phyloP scores from a whole-genome alignment of 2,888 invertebrate species.

The Auanema sp. region DNA sequence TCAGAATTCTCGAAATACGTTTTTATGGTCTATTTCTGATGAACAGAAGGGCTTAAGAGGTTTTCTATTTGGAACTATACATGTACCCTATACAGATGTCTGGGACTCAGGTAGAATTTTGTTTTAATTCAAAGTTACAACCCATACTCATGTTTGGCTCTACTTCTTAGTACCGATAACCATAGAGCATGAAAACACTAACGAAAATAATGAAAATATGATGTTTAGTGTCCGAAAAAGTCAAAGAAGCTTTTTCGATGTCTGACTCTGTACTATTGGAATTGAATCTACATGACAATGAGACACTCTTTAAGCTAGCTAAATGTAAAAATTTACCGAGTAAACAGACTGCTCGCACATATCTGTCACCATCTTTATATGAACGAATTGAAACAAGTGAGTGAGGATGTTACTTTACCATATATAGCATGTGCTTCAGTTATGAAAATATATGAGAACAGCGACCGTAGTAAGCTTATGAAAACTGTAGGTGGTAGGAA shows the following conservation, averaged over 20 bases:
- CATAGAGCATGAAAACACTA: background rate
- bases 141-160: no score
- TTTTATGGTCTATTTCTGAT: conserved; percentile 31
- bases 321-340: conserved; percentile 50
- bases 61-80: conserved; percentile 71
- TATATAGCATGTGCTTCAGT: no score
- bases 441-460: no score
- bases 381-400: conserved; percentile 65
- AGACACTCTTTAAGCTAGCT: conserved; percentile 61
- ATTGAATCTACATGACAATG: conserved; percentile 69
- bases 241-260: conserved; percentile 68
- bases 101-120: conserved; percentile 65
- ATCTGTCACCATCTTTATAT: conserved; percentile 67
- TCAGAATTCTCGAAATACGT: conserved; percentile 22
- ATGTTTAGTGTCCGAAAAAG: conserved; percentile 67
- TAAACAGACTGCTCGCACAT: conserved; percentile 30
- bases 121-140: no score
- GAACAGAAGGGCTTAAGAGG: conserved; percentile 21
- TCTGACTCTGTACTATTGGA: conserved; percentile 69
- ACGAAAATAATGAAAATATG: background rate
- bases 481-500: no score
- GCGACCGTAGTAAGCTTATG: no score
- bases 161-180: background rate
- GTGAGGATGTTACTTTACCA: background rate
- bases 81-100: conserved; percentile 70